Base-by-base conservation (phyloP, 1,140 invertebrate genomes). In the Bombus impatiens region DNA sequence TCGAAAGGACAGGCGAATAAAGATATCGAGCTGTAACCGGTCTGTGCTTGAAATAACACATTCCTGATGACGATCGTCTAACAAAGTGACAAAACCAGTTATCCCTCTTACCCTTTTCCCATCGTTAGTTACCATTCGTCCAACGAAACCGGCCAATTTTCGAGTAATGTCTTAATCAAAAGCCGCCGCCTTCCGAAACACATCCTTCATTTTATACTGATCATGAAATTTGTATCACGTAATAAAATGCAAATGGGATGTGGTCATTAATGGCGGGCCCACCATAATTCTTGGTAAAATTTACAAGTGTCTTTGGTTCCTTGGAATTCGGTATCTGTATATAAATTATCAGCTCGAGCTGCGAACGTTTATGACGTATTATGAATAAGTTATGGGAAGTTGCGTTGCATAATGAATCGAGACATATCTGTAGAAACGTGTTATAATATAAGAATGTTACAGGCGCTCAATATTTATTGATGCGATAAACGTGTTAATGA, bases 1-100 rank as follows among this genome's bases (percentile, higher is more conserved):
- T 89, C 78, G 28, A 28, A 9, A 28, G 25, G 40, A 22, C 53
- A 47, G 35, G 6, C 1, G 65, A 37, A 89, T 90, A 79, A 82
- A 89, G 85, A 89, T 81, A 68, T 87, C 35, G 79, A 71, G 70
- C 3, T n/a, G 32, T 32, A 78, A 87, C 82, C 57, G 78, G 78
- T 81, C 74, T 9, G 25, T 12, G 10, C 15, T 75, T 57, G 42
- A 47, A 78, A 57, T 44, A 40, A 82, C 74, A 32, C 70, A 42
- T 37, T 78, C n/a, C 22, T 37, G 79, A 75, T 70, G 53, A n/a
- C 65, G 47, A 72, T 42, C 47, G 67, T 89, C 68, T 79, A 85
- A 77, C 78, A 82, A 87, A 80, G 70, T 78, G 86, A 90, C 78
- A 82, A 82, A 89, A 90, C 86, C 78, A 82, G 88, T 89, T 86